Conservation (phyloP, 2,113 vertebrate species). For the Thunnus thynnus region DNA sequence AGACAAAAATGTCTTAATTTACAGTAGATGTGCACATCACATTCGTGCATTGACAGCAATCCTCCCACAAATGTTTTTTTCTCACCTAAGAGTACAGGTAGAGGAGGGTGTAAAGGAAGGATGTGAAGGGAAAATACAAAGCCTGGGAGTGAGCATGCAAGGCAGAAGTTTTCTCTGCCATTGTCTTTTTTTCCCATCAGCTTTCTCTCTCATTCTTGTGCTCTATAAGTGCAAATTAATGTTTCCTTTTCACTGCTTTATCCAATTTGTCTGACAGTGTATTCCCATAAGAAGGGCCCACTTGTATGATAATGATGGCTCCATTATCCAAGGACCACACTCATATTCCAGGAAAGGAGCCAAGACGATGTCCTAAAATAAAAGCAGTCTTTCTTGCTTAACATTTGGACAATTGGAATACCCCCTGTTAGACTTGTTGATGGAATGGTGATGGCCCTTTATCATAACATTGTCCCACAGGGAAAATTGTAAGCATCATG, state of each 20-base stretch:
- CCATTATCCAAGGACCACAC: constrained; percentile 37
- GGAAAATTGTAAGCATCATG: constrained; percentile 40
- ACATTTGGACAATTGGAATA: constrained; percentile 23
- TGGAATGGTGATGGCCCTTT: constrained; percentile 35
- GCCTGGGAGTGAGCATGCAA: not conserved
- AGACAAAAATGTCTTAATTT: not conserved
- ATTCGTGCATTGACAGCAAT: constrained; percentile 1
- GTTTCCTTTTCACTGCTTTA: constrained; percentile 43
- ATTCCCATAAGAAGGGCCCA: constrained; percentile 31
- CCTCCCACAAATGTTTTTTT: not conserved
- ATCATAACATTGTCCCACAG: constrained; percentile 15
- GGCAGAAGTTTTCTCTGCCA: not conserved
- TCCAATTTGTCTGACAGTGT: constrained; percentile 44
- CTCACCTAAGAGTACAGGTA: constrained; percentile 18
- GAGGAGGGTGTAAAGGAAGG: not conserved
- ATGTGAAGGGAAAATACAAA: constrained; percentile 4
- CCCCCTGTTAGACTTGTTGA: constrained; percentile 24
- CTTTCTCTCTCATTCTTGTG: not conserved
- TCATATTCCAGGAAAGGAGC: constrained; percentile 41
- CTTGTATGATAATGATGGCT: constrained; percentile 47
- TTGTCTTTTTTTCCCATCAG: not conserved
- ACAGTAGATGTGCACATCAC: not conserved
- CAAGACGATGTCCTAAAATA: constrained; percentile 41
- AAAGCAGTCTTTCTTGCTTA: constrained; percentile 19
- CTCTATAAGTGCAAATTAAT: constrained; percentile 30